These are phyloP conservation scores for Thyatira batis DNA, from an alignment of 2,888 invertebrate species.

Conservation along the genomic window DNA sequence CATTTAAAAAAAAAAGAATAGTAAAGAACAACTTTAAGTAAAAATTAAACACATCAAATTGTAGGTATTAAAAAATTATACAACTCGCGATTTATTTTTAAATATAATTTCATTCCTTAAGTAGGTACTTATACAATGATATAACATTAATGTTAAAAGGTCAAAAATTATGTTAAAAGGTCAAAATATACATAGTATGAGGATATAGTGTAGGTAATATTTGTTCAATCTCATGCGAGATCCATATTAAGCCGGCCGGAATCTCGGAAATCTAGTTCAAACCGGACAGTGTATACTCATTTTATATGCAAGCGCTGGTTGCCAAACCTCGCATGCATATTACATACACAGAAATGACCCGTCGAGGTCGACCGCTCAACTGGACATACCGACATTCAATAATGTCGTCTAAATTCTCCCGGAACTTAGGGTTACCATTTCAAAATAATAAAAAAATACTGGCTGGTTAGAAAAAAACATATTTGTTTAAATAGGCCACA, in stretches of 20 bases:
- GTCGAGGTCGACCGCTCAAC: neutral
- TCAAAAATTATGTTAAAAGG: neutral
- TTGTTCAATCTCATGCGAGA: neutral
- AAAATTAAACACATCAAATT: no score
- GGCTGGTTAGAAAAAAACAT: no score
- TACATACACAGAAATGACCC: slow-evolving; percentile 2
- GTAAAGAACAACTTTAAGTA: no score
- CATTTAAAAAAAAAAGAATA: no score
- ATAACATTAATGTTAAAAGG: neutral
- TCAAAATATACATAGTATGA: neutral
- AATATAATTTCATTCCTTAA: no score
- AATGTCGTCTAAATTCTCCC: neutral
- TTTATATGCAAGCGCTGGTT: slow-evolving; percentile 1
- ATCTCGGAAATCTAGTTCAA: neutral
- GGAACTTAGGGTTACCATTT: no score
- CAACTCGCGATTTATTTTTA: no score
- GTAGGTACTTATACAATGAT: no score
- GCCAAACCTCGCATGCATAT: slow-evolving; percentile 4
- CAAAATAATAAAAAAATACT: no score
- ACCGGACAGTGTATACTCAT: slow-evolving; percentile 4
- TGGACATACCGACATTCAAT: slow-evolving; percentile 1
- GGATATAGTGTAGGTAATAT: neutral
- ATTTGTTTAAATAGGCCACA: no score
- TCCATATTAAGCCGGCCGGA: neutral
- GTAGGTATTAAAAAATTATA: no score